Base-by-base conservation (phyloP, 2,797 vertebrate species). In the Anguilla obscura region DNA sequence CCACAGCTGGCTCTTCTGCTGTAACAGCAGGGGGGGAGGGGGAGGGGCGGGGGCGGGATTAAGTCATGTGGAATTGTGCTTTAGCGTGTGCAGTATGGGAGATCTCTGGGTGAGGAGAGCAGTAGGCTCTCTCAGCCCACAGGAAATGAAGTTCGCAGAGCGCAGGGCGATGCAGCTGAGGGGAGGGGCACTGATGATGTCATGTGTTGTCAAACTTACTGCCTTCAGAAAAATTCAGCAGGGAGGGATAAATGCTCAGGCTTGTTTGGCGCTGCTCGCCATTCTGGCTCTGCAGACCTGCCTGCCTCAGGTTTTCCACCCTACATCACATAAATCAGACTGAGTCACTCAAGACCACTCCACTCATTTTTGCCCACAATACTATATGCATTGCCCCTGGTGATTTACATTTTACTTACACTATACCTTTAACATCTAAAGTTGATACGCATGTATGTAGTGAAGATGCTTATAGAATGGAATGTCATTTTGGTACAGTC, bases 101-200 rank as follows among this genome's bases (percentile, higher is more conserved):
- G 76, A 86, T 86, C 88, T 89, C 89, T 79, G 85, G 63, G 84
- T 93, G 91, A 92, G 89, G 91, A 89, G 89, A 93, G 45, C 69
- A 30, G 56, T 7, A 89, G 88, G 90, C 90, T 88, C 88, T 85
- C 89, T 2, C 21, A 83, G 76, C 82, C 18, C 89, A 79, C 92
- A 94, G 95, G 94, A 95, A 93, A 92, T 92, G 90, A 90, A 89
- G 92, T 93, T 91, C 92, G 93, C 94, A 95, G 94, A 94, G 95
- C 92, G 93, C 94, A 95, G 94, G 94, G 95, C 94, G 92, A 58
- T 90, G 71, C 87, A 86, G 91, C 85, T 86, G 52, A 83, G 88
- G 91, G 90, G 90, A 90, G 82, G 82, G 86, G 90, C 92, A 90
- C 93, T 89, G 71, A 33, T 95, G 94, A 94, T 95, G 93, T 96